Conservation (phyloP, 2,888 invertebrate species). For the Sinelater perroti region DNA sequence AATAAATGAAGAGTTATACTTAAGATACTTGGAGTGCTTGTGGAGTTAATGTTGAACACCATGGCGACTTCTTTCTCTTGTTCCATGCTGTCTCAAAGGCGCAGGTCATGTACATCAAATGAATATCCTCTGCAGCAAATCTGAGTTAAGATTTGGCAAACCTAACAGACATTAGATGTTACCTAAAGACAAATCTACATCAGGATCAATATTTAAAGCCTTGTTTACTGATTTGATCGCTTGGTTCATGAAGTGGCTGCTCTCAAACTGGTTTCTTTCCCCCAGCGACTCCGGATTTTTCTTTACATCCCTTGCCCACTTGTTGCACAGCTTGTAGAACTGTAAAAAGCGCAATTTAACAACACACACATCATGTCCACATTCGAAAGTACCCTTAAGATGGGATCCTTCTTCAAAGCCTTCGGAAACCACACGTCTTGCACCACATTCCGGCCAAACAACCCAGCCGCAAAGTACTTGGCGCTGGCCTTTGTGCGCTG, state of each 20-base stretch:
- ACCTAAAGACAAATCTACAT: constrained; percentile 49
- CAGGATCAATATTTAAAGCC: constrained; percentile 66
- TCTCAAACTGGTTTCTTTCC: constrained; percentile 50
- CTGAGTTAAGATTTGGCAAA: neutral
- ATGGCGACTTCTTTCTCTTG: constrained; percentile 70
- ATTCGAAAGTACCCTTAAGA: constrained; percentile 55
- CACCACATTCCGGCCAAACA: constrained; percentile 74
- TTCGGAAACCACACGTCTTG: constrained; percentile 71
- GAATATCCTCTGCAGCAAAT: constrained; percentile 64
- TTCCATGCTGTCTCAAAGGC: constrained; percentile 87
- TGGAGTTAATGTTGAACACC: constrained; percentile 78
- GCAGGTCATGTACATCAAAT: constrained; percentile 77
- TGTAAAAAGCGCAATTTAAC: constrained; percentile 26
- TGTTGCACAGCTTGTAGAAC: constrained; percentile 59
- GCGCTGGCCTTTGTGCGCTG: constrained; percentile 81
- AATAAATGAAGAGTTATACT: too few relatives aligned
- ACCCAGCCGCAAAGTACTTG: constrained; percentile 74
- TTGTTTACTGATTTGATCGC: constrained; percentile 68
- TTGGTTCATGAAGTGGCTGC: constrained; percentile 59
- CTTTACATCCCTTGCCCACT: constrained; percentile 55
- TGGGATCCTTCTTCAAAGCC: constrained; percentile 63
- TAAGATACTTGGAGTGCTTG: constrained; percentile 67
- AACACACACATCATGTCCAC: neutral
- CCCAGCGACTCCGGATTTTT: constrained; percentile 49
- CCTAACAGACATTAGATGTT: too few relatives aligned